phyloP scores from a whole-genome alignment of 2,113 vertebrate species.

The Poeciliopsis occidentalis region DNA sequence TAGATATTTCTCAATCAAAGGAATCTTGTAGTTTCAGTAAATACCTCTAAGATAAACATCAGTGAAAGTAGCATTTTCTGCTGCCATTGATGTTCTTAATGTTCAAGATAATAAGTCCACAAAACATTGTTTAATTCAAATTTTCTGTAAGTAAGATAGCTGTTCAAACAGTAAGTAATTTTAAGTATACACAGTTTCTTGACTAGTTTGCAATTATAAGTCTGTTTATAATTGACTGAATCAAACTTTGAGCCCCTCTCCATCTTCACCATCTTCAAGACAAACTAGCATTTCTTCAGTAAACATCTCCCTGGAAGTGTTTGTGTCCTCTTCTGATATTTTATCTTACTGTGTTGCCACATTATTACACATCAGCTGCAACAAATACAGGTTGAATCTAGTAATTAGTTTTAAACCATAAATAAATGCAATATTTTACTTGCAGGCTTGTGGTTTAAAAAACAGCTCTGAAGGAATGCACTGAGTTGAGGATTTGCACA shows the following conservation, averaged over 20 bases:
- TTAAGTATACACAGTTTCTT: neutral
- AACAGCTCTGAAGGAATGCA: neutral
- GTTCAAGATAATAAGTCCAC: too few species aligned
- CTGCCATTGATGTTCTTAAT: neutral
- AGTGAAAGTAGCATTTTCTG: neutral
- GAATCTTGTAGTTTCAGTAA: slow-evolving; percentile 30
- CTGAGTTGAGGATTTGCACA: neutral
- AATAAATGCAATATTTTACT: neutral
- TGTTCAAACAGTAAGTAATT: slow-evolving; percentile 42
- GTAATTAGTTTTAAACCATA: neutral
- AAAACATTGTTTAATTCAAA: neutral
- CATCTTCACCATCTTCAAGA: slow-evolving; percentile 6
- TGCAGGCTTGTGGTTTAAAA: neutral
- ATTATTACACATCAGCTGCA: neutral
- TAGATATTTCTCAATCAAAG: slow-evolving; percentile 47
- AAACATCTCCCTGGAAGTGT: slow-evolving; percentile 44
- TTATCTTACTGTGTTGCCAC: neutral
- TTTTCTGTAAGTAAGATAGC: neutral
- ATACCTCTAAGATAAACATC: slow-evolving; percentile 27
- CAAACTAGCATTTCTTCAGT: slow-evolving; percentile 22
- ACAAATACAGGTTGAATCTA: neutral
- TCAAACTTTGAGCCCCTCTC: slow-evolving; percentile 38
- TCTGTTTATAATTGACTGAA: slow-evolving; percentile 23
- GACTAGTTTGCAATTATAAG: slow-evolving; percentile 47
- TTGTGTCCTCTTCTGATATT: slow-evolving; percentile 26